These are phyloP conservation scores for Clarias batrachus DNA, from an alignment of 2,113 vertebrate species.

Conservation along the genomic window DNA sequence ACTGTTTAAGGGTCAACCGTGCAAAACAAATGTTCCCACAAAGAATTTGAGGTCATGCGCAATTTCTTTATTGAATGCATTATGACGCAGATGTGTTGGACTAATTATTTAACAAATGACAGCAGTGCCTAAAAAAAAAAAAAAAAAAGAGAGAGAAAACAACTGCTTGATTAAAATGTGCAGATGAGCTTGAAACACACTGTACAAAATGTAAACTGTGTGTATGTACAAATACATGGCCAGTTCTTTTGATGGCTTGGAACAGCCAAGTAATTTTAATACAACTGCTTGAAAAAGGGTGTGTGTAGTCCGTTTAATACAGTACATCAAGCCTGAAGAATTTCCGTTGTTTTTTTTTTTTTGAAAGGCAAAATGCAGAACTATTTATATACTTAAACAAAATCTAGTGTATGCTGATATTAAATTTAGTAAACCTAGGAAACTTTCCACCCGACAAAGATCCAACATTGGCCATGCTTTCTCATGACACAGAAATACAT, in stretches of 20 bases:
- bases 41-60: constrained; percentile 82
- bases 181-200: constrained; percentile 76
- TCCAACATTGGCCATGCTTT: constrained; percentile 50
- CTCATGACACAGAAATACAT: constrained; percentile 12
- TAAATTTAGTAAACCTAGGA: constrained; percentile 67
- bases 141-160: constrained; percentile 68
- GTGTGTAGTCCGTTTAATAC: constrained; percentile 20
- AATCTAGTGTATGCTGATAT: constrained; percentile 57
- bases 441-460: constrained; percentile 65
- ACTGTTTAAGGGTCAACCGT: neutral
- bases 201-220: constrained; percentile 72
- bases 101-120: constrained; percentile 67
- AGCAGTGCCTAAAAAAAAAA: constrained; percentile 76
- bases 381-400: constrained; percentile 61
- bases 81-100: constrained; percentile 72
- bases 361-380: constrained; percentile 61
- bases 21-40: constrained; percentile 20
- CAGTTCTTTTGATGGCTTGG: constrained; percentile 69
- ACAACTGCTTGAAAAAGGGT: constrained; percentile 61
- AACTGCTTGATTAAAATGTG: constrained; percentile 63
- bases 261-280: constrained; percentile 76
- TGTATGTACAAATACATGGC: constrained; percentile 72
- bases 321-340: constrained; percentile 31
- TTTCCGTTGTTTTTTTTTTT: constrained; percentile 49
- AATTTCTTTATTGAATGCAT: constrained; percentile 85